A percentile compares a stretch with the other conserved stretches of the same genome.
phyloP scores from a whole-genome alignment of 1,140 invertebrate species.

The Drosophila novamexicana region DNA sequence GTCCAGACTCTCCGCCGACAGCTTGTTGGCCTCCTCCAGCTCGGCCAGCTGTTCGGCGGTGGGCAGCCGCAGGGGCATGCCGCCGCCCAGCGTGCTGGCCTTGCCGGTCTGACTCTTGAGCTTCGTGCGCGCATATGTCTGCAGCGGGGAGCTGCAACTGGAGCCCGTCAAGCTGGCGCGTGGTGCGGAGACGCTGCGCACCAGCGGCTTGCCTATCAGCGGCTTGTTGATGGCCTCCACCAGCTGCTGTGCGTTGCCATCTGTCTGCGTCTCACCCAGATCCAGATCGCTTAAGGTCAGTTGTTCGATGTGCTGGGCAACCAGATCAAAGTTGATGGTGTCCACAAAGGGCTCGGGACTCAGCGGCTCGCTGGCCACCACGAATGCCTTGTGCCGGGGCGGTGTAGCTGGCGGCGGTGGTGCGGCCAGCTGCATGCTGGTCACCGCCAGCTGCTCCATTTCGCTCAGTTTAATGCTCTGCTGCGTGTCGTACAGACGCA shows the following conservation, averaged over 20 bases:
- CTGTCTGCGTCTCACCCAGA: conserved; percentile 18
- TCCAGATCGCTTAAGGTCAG: conserved; percentile 58
- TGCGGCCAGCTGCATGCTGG: conserved; percentile 54
- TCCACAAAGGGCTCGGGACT: conserved; percentile 63
- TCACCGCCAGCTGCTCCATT: conserved; percentile 73
- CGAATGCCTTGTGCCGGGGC: conserved; percentile 59
- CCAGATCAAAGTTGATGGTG: conserved; percentile 71
- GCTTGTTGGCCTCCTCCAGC: conserved; percentile 74
- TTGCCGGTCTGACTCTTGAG: conserved; percentile 66
- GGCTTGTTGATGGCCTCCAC: conserved; percentile 76
- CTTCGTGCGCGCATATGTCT: conserved; percentile 75
- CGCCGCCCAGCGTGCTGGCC: conserved; percentile 63
- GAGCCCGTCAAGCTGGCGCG: conserved; percentile 41
- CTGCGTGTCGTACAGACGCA: conserved; percentile 58
- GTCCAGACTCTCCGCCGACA: conserved; percentile 79
- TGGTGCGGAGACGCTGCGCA: conserved; percentile 70
- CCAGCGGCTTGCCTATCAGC: conserved; percentile 68
- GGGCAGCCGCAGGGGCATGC: conserved; percentile 62
- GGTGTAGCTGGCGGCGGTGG: conserved; percentile 12
- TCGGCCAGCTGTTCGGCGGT: conserved; percentile 72
- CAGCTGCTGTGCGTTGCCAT: conserved; percentile 20
- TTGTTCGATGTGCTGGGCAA: conserved; percentile 66
- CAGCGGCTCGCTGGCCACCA: conserved; percentile 66
- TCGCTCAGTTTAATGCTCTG: conserved; percentile 75
- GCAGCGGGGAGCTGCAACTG: conserved; percentile 47